Conservation (phyloP, 2,888 invertebrate species). For the Lymantria dispar region DNA sequence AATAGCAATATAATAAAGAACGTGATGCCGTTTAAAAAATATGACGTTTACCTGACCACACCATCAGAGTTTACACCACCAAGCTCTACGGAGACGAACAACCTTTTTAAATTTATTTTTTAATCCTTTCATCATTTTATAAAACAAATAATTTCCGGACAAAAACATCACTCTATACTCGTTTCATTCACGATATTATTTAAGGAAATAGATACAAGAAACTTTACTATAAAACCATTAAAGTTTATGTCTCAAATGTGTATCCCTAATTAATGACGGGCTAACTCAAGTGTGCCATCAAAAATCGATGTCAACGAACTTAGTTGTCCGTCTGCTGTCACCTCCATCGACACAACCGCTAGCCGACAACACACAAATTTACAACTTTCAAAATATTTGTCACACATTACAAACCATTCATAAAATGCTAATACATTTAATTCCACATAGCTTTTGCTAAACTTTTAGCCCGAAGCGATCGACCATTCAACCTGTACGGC, state of each 20-base stretch:
- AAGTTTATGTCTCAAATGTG: constrained; percentile 13
- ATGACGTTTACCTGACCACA: no score
- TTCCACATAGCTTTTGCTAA: constrained; percentile 66
- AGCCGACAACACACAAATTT: constrained; percentile 54
- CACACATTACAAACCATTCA: constrained; percentile 61
- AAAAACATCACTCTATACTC: background rate
- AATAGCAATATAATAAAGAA: no score
- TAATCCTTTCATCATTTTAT: background rate
- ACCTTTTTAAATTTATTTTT: no score
- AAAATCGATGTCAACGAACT: constrained; percentile 37
- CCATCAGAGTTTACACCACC: no score
- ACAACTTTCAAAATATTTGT: constrained; percentile 62
- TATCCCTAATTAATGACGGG: constrained; percentile 17
- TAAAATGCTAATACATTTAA: constrained; percentile 70
- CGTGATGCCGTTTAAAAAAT: no score
- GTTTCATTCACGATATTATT: background rate
- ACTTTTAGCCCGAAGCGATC: constrained; percentile 57
- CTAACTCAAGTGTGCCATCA: constrained; percentile 23
- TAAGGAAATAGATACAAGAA: constrained; percentile 4
- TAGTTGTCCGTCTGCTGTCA: constrained; percentile 20
- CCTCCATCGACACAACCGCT: constrained; percentile 20
- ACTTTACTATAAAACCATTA: constrained; percentile 7
- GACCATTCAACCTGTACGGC: constrained; percentile 48
- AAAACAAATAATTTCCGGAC: background rate
- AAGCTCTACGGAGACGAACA: no score